A percentile compares a stretch with the other conserved stretches of the same genome.
Conservation (phyloP, 2,888 invertebrate genomes). For the Liposcelis brunnea region DNA sequence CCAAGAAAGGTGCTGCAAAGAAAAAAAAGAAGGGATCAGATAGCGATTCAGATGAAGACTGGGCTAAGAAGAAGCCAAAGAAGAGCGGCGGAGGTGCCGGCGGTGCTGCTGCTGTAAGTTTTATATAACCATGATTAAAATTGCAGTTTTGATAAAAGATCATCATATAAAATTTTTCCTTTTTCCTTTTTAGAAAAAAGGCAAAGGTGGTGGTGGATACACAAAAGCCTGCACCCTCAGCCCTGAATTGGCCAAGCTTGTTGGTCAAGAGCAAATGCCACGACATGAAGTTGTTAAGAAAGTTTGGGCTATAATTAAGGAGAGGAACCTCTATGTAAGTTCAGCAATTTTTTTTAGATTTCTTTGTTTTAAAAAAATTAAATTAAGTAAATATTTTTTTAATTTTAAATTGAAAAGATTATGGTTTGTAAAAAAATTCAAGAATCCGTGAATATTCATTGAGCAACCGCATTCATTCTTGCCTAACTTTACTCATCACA, state of each 20-base stretch:
- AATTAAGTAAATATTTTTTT: not conserved
- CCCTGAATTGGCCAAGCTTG: slow-evolving; percentile 63
- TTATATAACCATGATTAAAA: slow-evolving; percentile 7
- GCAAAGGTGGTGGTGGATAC: slow-evolving; percentile 50
- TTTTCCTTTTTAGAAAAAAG: slow-evolving; percentile 15
- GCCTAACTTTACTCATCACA: too few relatives aligned
- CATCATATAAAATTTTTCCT: not conserved
- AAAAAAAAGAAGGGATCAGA: slow-evolving; percentile 46
- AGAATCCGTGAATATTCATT: too few relatives aligned
- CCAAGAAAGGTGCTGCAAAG: slow-evolving; percentile 32
- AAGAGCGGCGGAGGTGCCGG: slow-evolving; percentile 27
- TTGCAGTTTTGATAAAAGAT: not conserved
- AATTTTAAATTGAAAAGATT: not conserved
- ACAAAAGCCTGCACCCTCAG: slow-evolving; percentile 71
- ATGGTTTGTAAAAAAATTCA: too few relatives aligned
- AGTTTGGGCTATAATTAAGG: slow-evolving; percentile 79
- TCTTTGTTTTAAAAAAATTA: too few relatives aligned
- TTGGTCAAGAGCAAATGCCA: slow-evolving; percentile 69
- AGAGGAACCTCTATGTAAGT: slow-evolving; percentile 59
- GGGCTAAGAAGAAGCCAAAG: slow-evolving; percentile 41
- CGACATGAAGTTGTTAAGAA: slow-evolving; percentile 81
- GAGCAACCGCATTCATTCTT: too few relatives aligned
- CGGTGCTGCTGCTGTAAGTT: slow-evolving; percentile 24
- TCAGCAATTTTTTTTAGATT: too few relatives aligned
- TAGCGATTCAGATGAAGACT: slow-evolving; percentile 49